A percentile compares a stretch with the other conserved stretches of the same genome.
Conservation (phyloP, 2,888 invertebrate species). For the Argyresthia goedartella region DNA sequence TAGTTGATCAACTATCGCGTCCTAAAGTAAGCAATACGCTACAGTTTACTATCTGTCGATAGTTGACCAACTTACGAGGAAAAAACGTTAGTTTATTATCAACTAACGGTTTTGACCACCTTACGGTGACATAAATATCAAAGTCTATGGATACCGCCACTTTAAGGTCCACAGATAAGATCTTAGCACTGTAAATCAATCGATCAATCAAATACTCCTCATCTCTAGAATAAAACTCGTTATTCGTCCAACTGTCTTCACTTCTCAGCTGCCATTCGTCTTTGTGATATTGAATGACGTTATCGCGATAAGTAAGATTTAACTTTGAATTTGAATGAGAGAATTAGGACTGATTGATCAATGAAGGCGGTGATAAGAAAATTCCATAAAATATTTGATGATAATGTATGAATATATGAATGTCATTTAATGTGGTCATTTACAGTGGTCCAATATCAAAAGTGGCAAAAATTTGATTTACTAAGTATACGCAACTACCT, state of each 20-base stretch:
- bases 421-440: not conserved
- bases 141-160: not conserved
- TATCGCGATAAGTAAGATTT: constrained; percentile 45
- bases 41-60: too few species aligned
- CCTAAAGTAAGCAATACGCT: too few species aligned
- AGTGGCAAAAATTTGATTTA: too few species aligned
- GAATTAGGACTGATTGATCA: constrained; percentile 38
- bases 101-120: too few species aligned
- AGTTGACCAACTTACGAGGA: too few species aligned
- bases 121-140: not conserved
- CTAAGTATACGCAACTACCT: too few species aligned
- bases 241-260: constrained; percentile 21
- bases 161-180: not conserved
- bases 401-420: not conserved
- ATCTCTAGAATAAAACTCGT: constrained; percentile 5
- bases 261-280: constrained; percentile 40
- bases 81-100: too few species aligned
- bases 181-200: not conserved
- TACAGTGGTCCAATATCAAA: too few species aligned
- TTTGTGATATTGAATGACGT: constrained; percentile 51
- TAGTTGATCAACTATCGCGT: too few species aligned
- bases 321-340: constrained; percentile 36
- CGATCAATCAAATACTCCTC: not conserved
- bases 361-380: constrained; percentile 16
- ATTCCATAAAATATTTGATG: not conserved